Evolutionary conservation across 2,888 invertebrate species (phyloP).

Genomic region (Drosophila fungiperda): DNA sequence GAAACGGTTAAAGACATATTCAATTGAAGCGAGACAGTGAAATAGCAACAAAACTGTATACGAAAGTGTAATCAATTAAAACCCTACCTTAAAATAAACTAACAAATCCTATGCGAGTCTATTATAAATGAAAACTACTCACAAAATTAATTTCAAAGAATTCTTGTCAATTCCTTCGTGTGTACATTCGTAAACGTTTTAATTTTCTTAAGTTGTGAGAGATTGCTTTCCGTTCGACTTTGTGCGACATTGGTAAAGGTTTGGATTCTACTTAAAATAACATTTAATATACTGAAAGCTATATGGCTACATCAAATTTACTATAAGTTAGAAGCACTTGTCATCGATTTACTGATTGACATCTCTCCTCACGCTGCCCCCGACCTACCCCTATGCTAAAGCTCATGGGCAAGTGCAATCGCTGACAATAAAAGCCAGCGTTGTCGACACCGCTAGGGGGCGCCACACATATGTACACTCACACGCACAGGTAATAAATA

Average conservation of each 20-base stretch:
- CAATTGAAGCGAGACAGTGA: slow-evolving; percentile 1
- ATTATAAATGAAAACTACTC: background rate
- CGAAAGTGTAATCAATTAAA: background rate
- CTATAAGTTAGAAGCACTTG: background rate
- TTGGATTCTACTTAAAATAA: background rate
- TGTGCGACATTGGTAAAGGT: slow-evolving; percentile 2
- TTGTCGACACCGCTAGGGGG: slow-evolving; percentile 31
- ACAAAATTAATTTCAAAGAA: background rate
- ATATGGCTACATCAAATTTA: background rate
- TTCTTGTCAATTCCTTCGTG: background rate
- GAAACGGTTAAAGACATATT: slow-evolving; percentile 3
- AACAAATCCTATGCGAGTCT: background rate
- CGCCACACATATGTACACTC: slow-evolving; percentile 11
- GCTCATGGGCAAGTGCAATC: slow-evolving; percentile 64
- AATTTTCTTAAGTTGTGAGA: background rate
- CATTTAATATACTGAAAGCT: background rate
- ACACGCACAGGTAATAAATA: slow-evolving; percentile 49
- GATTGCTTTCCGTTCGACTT: background rate
- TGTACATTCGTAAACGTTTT: background rate
- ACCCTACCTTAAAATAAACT: background rate
- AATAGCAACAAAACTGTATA: background rate
- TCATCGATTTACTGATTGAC: slow-evolving; percentile 21
- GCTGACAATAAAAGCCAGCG: slow-evolving; percentile 10
- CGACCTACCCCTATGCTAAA: slow-evolving; percentile 69
- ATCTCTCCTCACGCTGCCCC: slow-evolving; percentile 23